Conservation (phyloP, 2,888 invertebrate species). For the Orchestes rusci region DNA sequence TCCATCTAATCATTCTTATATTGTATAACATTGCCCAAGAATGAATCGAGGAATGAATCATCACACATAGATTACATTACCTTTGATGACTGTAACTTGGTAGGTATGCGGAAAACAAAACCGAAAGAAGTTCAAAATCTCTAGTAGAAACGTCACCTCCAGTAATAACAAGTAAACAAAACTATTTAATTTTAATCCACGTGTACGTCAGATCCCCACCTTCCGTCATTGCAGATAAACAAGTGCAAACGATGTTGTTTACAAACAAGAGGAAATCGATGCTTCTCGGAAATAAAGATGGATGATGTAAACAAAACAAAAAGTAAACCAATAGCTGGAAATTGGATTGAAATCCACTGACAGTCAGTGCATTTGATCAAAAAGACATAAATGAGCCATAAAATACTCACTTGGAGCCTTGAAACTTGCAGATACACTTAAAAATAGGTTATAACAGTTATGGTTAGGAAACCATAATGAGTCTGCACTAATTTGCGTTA, state of each 20-base stretch:
- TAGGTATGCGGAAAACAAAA: no score
- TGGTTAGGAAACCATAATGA: conserved; percentile 26
- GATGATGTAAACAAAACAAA: conserved; percentile 3
- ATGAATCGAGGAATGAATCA: no score
- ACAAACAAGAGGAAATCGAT: conserved; percentile 23
- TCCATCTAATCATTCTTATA: no score
- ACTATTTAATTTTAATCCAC: conserved; percentile 19
- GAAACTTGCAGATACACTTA: conserved; percentile 21
- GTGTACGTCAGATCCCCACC: conserved; percentile 12
- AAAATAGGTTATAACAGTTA: conserved; percentile 18
- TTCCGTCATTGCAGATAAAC: conserved; percentile 4
- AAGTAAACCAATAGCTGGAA: conserved; percentile 1
- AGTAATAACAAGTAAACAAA: conserved; percentile 17
- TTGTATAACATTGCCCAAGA: no score
- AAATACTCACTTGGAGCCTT: conserved; percentile 21
- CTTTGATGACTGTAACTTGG: no score
- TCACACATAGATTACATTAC: no score
- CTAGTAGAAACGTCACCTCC: not conserved
- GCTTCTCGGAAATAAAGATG: conserved; percentile 7
- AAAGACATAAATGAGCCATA: conserved; percentile 14
- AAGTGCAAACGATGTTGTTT: conserved; percentile 20
- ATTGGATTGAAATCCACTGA: not conserved
- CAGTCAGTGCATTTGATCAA: not conserved
- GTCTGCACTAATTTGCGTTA: conserved; percentile 21
- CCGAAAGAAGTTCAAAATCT: no score